These are phyloP conservation scores for Proteles cristata DNA, from an alignment of 2,113 vertebrate species.

Conservation along the genomic window DNA sequence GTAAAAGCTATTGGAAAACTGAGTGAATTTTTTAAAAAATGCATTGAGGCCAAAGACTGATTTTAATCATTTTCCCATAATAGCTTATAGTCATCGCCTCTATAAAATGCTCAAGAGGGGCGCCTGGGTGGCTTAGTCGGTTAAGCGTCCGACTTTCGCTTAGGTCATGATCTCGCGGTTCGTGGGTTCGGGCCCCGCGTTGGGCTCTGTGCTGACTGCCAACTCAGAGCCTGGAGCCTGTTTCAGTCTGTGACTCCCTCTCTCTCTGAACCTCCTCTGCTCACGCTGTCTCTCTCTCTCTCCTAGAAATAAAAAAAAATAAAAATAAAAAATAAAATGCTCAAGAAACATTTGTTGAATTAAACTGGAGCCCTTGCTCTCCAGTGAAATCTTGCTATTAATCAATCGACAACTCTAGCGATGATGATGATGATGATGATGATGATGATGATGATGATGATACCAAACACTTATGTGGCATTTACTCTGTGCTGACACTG, in stretches of 20 bases:
- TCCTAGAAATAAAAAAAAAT: too few relatives aligned
- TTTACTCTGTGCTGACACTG: background rate
- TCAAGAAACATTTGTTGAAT: background rate
- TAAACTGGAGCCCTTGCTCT: background rate
- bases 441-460: background rate
- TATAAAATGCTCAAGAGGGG: background rate
- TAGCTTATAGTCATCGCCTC: slow-evolving; percentile 2
- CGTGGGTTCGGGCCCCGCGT: too few relatives aligned
- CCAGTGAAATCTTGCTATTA: slow-evolving; percentile 7
- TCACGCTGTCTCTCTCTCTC: too few relatives aligned
- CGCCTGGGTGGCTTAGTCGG: too few relatives aligned
- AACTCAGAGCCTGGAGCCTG: too few relatives aligned
- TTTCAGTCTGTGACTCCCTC: too few relatives aligned
- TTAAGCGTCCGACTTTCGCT: too few relatives aligned
- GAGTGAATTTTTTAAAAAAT: background rate
- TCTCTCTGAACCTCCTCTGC: too few relatives aligned
- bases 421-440: background rate
- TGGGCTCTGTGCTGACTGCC: too few relatives aligned
- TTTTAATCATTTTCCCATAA: background rate
- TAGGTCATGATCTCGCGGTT: too few relatives aligned
- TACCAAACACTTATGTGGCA: background rate
- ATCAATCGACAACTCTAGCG: background rate
- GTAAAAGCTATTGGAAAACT: background rate
- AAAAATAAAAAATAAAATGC: too few relatives aligned
- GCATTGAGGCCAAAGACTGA: background rate